phyloP scores from a whole-genome alignment of 2,113 vertebrate species.

The Entomyzon cyanotis region DNA sequence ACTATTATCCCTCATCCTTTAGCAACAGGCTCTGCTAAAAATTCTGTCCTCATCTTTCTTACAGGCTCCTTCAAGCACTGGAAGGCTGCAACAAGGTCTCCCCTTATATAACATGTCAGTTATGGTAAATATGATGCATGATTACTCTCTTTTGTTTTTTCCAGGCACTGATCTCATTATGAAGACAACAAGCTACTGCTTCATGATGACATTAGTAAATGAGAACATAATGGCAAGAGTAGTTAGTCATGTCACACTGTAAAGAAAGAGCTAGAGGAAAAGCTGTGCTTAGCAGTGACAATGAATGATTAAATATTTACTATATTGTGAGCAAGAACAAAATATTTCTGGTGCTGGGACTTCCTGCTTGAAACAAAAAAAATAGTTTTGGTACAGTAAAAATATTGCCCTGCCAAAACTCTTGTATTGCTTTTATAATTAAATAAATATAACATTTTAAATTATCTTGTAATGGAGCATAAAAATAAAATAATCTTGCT shows the following conservation, averaged over 20 bases:
- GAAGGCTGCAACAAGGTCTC: not conserved
- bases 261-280: not conserved
- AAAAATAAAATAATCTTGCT: slow-evolving; percentile 37
- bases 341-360: not conserved
- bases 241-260: slow-evolving; percentile 53
- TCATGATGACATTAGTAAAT: slow-evolving; percentile 57
- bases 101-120: not conserved
- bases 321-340: not conserved
- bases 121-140: slow-evolving; percentile 39
- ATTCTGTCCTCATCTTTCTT: not conserved
- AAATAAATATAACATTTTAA: slow-evolving; percentile 27
- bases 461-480: not conserved
- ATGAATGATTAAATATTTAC: slow-evolving; percentile 49
- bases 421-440: not conserved
- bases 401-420: slow-evolving; percentile 12
- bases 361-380: not conserved
- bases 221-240: slow-evolving; percentile 46
- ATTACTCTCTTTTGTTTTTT: slow-evolving; percentile 48
- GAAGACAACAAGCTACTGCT: slow-evolving; percentile 40
- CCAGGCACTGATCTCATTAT: slow-evolving; percentile 55
- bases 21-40: not conserved
- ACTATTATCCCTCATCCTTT: not conserved
- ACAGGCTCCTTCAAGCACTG: not conserved
- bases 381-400: not conserved
- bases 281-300: slow-evolving; percentile 13